Base-by-base conservation (phyloP, 2,888 invertebrate species). In the Drosophila rellima region DNA sequence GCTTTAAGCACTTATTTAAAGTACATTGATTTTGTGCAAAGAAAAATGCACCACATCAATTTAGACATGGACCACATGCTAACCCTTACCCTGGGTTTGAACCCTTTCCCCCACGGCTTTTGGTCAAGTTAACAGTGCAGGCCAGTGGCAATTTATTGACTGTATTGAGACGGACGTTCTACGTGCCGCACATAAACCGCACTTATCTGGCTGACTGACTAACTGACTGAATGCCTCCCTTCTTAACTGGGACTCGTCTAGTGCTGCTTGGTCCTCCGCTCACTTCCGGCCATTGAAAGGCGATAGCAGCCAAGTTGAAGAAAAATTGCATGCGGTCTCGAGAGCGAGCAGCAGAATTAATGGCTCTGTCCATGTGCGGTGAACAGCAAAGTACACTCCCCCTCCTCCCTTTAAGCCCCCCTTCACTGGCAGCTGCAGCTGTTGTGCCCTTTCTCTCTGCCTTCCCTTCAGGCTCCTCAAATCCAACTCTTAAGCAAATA, bases 311-410 rank as follows among this genome's bases (percentile, higher is more conserved):
- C 70, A 48, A 82, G 78, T 70, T 29, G 60, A 80, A 88, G 85
- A 86, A 86, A 89, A 86, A 86, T 89, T 86, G 90, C 88, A 86
- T 89, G 85, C 81, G 89, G 85, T 86, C 86, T 71, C 74, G 45
- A 73, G 70, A 87, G 82, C 80, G 67, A 87, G 82, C 83, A 81
- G 70, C 66, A 82, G 89, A 88, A 83, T 83, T 83, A 83, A 83
- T 88, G 83, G 82, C 69, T 85, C 85, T 88, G 80, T 82, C 71
- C 82, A 39, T 70, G 70, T 70, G 77, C 66, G 70, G 69, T 70
- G 48, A 62, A 42, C 52, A 67, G 52, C 44, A 40, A 51, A 66
- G 33, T 57, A 37, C 54, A 31, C 20, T 55, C 20, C 33, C 48
- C 37, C 35, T 7, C 15, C 13, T n/a, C n/a, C n/a, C n/a, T n/a